phyloP scores from a whole-genome alignment of 2,113 vertebrate genomes.

The Lophotis ruficrista region DNA sequence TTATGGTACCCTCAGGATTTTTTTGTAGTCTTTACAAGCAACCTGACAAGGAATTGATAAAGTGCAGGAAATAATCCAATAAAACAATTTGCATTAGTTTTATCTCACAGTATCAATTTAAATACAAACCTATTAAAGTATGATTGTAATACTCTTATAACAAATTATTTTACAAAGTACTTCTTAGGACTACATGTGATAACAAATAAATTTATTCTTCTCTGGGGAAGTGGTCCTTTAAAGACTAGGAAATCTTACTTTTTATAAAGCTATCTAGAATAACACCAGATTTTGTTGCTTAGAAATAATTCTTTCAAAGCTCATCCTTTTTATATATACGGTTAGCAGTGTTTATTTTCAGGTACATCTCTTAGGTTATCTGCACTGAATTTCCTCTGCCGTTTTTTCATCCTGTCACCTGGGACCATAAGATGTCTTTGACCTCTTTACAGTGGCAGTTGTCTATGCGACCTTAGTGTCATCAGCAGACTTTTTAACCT shows the following conservation, averaged over 20 bases:
- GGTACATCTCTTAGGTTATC: neutral
- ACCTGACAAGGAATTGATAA: neutral
- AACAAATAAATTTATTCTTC: neutral
- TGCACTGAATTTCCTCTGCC: neutral
- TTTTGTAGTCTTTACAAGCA: neutral
- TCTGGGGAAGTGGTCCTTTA: neutral
- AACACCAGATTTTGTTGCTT: neutral
- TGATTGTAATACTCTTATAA: neutral
- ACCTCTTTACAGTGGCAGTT: neutral
- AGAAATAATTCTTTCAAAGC: neutral
- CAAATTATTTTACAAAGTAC: neutral
- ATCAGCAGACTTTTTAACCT: neutral
- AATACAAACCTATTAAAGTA: neutral
- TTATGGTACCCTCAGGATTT: neutral
- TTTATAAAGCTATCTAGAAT: neutral
- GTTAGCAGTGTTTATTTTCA: neutral
- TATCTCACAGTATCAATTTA: neutral
- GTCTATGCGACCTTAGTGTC: neutral
- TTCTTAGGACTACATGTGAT: neutral
- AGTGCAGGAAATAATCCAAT: neutral
- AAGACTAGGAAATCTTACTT: neutral
- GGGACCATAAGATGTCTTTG: neutral
- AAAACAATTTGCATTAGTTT: neutral
- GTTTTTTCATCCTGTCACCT: neutral
- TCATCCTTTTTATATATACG: neutral